Evolutionary conservation across 2,888 invertebrate species (phyloP).

Genomic region (Hydropsyche betteni): DNA sequence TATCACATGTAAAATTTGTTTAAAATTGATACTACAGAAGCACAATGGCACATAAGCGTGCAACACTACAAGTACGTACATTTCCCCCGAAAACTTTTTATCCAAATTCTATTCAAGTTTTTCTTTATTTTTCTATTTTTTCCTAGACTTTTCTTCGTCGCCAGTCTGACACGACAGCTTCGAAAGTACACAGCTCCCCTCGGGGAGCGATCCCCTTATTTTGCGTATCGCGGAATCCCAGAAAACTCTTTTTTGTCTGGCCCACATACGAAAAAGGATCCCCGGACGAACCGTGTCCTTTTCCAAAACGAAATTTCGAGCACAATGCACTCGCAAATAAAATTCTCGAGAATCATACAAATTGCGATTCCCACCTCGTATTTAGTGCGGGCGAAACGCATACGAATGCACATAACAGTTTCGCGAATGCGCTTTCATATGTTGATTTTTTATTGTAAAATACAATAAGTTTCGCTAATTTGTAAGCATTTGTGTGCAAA

Average conservation of each 20-base stretch:
- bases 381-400: neutral
- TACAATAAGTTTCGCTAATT: too few species aligned
- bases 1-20: too few species aligned
- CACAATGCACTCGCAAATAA: too few species aligned
- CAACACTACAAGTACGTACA: neutral
- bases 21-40: too few species aligned
- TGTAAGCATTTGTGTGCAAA: too few species aligned
- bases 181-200: neutral
- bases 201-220: slow-evolving; percentile 5
- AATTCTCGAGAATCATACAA: too few species aligned
- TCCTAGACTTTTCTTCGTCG: too few species aligned
- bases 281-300: too few species aligned
- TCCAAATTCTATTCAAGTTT: neutral
- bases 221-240: neutral
- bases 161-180: neutral
- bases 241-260: neutral
- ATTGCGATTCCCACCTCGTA: neutral
- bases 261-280: too few species aligned
- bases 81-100: neutral
- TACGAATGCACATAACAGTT: slow-evolving; percentile 18
- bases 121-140: neutral
- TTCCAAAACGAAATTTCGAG: too few species aligned
- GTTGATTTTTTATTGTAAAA: too few species aligned
- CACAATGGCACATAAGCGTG: neutral
- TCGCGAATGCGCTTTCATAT: slow-evolving; percentile 6